Evolutionary conservation across 2,797 vertebrate genomes (phyloP).

Genomic region (Phoxinus dragarum): DNA sequence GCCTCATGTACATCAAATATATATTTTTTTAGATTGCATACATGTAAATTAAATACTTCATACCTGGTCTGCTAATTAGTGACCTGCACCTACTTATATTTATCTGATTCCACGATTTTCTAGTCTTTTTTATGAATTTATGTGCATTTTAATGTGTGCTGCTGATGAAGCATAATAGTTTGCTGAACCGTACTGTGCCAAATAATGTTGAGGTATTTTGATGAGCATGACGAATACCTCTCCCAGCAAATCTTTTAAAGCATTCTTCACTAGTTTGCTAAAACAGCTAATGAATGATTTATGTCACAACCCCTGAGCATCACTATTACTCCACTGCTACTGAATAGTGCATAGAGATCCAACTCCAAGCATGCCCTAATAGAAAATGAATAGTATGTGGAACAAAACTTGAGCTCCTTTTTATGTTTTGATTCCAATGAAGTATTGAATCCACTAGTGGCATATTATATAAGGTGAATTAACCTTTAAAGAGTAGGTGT

Average conservation of each 20-base stretch:
- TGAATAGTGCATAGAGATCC: slow-evolving; percentile 22
- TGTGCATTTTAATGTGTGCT: neutral
- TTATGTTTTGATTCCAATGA: slow-evolving; percentile 7
- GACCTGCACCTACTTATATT: neutral
- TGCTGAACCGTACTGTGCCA: neutral
- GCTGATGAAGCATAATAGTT: neutral
- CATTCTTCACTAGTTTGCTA: slow-evolving; percentile 7
- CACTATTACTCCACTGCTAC: slow-evolving; percentile 22
- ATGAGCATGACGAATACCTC: neutral
- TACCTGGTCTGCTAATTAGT: too few relatives aligned
- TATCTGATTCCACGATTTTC: neutral
- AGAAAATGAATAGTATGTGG: slow-evolving; percentile 15
- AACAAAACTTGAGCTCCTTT: slow-evolving; percentile 6
- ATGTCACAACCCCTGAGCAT: neutral
- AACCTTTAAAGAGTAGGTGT: slow-evolving; percentile 36
- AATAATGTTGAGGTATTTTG: neutral
- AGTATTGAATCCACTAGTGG: neutral
- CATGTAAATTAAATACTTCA: neutral
- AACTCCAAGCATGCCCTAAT: slow-evolving; percentile 20
- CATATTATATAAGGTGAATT: slow-evolving; percentile 27
- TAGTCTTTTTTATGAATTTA: neutral
- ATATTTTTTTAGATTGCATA: neutral
- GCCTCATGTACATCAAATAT: neutral
- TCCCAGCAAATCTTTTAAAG: neutral
- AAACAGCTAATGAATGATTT: slow-evolving; percentile 21